These are phyloP conservation scores for Sceloporus undulatus DNA, from an alignment of 2,113 vertebrate species.

Conservation along the genomic window DNA sequence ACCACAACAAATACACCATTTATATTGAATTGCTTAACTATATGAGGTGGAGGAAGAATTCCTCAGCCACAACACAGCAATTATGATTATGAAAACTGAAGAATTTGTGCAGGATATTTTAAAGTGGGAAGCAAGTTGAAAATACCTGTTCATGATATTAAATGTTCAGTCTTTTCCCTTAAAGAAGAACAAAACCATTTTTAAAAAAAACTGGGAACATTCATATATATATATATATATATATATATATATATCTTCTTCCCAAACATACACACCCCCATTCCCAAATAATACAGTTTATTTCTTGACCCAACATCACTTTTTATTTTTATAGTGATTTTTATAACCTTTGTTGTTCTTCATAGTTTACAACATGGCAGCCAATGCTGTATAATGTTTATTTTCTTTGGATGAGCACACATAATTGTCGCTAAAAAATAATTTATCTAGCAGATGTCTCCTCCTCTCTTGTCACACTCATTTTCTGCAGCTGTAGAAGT, in stretches of 20 bases:
- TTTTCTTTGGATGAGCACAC: constrained; percentile 80
- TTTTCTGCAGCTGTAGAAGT: constrained; percentile 63
- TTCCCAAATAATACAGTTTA: not conserved
- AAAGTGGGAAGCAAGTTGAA: not conserved
- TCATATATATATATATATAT: not conserved
- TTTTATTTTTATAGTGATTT: constrained; percentile 68
- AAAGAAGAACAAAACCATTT: not conserved
- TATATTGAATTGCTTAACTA: not conserved
- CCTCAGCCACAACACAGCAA: too few species aligned
- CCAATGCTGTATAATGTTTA: constrained; percentile 71
- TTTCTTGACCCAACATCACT: constrained; percentile 63
- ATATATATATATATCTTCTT: not conserved
- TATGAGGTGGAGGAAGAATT: too few species aligned
- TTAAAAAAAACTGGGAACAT: not conserved
- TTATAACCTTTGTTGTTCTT: constrained; percentile 76
- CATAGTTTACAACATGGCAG: constrained; percentile 30
- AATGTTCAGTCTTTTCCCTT: not conserved
- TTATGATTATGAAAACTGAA: too few species aligned
- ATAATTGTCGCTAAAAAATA: constrained; percentile 83
- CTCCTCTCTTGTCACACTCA: constrained; percentile 78
- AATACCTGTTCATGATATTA: not conserved
- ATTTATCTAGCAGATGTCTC: constrained; percentile 81
- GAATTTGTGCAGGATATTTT: not conserved
- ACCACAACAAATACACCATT: not conserved
- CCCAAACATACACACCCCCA: not conserved